Percentiles rank a stretch among this genome's conserved stretches.
Evolutionary conservation across 2,797 vertebrate genomes (phyloP).

Genomic region (Acanthurus tractus): DNA sequence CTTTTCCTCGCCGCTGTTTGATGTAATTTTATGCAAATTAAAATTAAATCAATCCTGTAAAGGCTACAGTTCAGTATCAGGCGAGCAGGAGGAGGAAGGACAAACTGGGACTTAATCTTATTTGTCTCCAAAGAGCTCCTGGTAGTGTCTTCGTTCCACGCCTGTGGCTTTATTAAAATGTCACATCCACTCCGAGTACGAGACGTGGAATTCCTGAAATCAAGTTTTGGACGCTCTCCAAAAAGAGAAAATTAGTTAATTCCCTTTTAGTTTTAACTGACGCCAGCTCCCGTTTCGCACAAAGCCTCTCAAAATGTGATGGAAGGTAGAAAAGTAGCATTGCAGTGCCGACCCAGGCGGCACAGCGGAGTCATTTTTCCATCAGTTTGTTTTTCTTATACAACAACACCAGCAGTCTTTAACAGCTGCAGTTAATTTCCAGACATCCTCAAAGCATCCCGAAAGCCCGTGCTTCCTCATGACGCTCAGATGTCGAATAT

Average conservation of each 20-base stretch:
- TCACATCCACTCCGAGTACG: constrained; percentile 62
- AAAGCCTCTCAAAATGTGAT: background rate
- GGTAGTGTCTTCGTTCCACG: constrained; percentile 43
- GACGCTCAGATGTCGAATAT: constrained; percentile 47
- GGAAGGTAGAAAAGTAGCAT: background rate
- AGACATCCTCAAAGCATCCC: constrained; percentile 16
- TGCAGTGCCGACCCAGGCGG: background rate
- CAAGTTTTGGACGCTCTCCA: constrained; percentile 51
- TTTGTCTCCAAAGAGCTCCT: constrained; percentile 66
- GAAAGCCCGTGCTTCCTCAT: constrained; percentile 18
- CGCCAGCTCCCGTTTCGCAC: constrained; percentile 10
- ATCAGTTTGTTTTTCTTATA: background rate
- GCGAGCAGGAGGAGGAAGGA: constrained; percentile 60
- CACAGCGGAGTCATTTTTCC: background rate
- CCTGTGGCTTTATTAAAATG: constrained; percentile 73
- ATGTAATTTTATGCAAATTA: constrained; percentile 76
- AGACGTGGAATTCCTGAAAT: constrained; percentile 46
- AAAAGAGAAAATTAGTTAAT: constrained; percentile 41
- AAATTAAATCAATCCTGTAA: constrained; percentile 73
- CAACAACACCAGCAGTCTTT: too few relatives aligned
- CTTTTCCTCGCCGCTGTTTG: constrained; percentile 60
- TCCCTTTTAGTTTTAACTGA: constrained; percentile 50
- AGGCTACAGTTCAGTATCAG: constrained; percentile 51
- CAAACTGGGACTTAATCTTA: constrained; percentile 67
- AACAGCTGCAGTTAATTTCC: constrained; percentile 26